phyloP scores from a whole-genome alignment of 2,113 vertebrate genomes.

The Collichthys lucidus region DNA sequence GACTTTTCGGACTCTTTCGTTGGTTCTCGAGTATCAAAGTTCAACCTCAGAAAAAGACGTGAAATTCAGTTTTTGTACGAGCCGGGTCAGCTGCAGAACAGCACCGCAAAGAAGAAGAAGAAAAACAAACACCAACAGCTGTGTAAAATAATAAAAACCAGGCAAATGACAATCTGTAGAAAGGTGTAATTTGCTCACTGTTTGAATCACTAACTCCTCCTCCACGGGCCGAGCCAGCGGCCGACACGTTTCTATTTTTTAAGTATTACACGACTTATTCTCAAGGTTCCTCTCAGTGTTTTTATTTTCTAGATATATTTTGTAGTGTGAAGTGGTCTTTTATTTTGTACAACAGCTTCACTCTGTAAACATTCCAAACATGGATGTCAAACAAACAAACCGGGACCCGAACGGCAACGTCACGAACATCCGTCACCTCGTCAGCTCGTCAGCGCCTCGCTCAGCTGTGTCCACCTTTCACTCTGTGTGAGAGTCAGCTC shows the following conservation, averaged over 20 bases:
- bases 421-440: background rate
- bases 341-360: conserved; percentile 73
- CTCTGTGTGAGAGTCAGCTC: background rate
- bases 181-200: conserved; percentile 79
- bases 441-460: background rate
- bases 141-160: conserved; percentile 64
- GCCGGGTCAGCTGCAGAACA: conserved; percentile 37
- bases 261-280: conserved; percentile 20
- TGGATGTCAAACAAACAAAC: conserved; percentile 55
- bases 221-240: conserved; percentile 43
- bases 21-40: background rate
- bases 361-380: conserved; percentile 79
- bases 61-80: conserved; percentile 14
- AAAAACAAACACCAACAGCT: conserved; percentile 55
- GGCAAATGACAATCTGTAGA: conserved; percentile 86
- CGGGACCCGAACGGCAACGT: conserved; percentile 51
- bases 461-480: background rate
- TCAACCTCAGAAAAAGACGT: conserved; percentile 5
- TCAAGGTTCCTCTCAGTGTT: conserved; percentile 57
- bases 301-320: conserved; percentile 79
- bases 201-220: conserved; percentile 71
- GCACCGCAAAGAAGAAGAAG: background rate
- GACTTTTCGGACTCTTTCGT: background rate
- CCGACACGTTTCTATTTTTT: conserved; percentile 77
- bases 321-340: conserved; percentile 78